A percentile compares a stretch with the other conserved stretches of the same genome.
Conservation (phyloP, 2,797 vertebrate species). For the Lutjanus campechanus region DNA sequence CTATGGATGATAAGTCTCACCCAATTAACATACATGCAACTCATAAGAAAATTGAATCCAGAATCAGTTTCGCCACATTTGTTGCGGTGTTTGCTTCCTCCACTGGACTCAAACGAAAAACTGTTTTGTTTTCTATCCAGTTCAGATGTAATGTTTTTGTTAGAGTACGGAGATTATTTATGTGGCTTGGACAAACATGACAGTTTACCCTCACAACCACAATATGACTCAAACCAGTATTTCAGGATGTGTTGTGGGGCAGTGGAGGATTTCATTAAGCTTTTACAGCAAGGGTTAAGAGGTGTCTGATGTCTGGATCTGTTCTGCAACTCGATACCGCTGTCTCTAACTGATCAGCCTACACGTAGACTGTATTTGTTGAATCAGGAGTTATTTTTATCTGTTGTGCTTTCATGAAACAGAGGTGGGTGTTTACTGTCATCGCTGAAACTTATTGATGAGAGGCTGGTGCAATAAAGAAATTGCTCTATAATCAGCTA, state of each 20-base stretch:
- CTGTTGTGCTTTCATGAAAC: constrained; percentile 3
- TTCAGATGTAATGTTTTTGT: constrained; percentile 2
- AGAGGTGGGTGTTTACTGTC: not conserved
- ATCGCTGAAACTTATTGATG: not conserved
- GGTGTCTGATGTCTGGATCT: constrained; percentile 43
- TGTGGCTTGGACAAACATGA: constrained; percentile 1
- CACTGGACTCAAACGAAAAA: not conserved
- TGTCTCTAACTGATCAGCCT: not conserved
- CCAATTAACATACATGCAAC: not conserved
- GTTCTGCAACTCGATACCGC: constrained; percentile 30
- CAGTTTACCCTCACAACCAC: not conserved
- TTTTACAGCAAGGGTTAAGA: constrained; percentile 19
- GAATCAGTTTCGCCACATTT: constrained; percentile 6
- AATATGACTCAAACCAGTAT: not conserved
- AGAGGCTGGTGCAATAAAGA: not conserved
- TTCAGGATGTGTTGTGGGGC: constrained; percentile 1
- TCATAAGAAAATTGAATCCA: not conserved
- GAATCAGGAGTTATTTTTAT: not conserved
- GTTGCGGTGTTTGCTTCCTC: not conserved
- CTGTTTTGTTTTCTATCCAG: not conserved
- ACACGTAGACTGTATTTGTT: not conserved
- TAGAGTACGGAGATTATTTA: not conserved
- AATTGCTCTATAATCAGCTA: not conserved
- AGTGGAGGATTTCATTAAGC: constrained; percentile 17
- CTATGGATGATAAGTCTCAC: not conserved